Evolutionary conservation across 2,797 vertebrate species (phyloP).

Genomic region (Mus minutoides): DNA sequence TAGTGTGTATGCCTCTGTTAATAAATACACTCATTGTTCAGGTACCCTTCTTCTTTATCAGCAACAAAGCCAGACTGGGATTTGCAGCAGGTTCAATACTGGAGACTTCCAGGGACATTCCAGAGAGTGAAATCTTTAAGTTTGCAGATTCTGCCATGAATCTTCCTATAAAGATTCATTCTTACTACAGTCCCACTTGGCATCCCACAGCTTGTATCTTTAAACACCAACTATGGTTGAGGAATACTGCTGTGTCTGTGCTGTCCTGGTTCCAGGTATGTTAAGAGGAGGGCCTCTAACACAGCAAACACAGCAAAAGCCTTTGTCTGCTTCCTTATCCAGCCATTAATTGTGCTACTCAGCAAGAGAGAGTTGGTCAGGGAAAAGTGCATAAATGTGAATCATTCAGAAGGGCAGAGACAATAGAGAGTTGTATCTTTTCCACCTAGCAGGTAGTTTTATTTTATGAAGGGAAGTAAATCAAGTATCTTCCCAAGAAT

Average conservation of each 20-base stretch:
- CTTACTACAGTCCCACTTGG: background rate
- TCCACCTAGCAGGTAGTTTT: background rate
- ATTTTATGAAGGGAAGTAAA: background rate
- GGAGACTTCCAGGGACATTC: background rate
- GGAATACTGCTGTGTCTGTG: background rate
- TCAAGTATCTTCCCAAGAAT: background rate
- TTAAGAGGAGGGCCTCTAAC: background rate
- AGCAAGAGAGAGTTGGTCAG: background rate
- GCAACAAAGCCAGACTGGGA: background rate
- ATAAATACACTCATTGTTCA: background rate
- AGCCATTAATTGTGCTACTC: background rate
- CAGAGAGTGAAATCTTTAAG: background rate
- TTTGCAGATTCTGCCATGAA: background rate
- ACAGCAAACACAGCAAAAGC: background rate
- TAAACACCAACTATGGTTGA: background rate
- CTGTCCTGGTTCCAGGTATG: background rate
- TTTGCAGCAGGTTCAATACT: background rate
- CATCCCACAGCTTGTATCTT: background rate
- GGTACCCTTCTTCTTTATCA: background rate
- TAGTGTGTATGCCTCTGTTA: background rate
- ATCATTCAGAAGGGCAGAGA: background rate
- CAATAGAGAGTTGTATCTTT: background rate
- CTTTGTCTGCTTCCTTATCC: background rate
- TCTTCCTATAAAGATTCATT: background rate
- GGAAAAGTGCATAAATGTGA: no score